Evolutionary conservation across 2,113 vertebrate species (phyloP).

Genomic region (Centropus unirufus): DNA sequence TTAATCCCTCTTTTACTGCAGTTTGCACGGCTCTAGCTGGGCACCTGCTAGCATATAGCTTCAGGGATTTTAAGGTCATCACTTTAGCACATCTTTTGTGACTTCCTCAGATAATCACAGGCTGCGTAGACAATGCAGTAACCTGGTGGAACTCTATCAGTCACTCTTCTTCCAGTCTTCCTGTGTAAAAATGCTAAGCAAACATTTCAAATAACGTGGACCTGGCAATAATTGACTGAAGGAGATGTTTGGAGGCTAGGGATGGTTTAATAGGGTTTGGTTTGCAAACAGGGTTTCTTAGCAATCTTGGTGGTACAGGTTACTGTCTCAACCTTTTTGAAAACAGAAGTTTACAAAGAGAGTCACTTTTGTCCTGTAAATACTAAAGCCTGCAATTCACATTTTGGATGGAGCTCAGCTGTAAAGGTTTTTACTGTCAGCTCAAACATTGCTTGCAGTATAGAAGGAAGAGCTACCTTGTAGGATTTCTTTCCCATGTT

Average conservation of each 20-base stretch:
- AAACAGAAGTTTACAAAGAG: not conserved
- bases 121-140: too few relatives aligned
- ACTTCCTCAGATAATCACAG: not conserved
- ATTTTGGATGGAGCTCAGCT: not conserved
- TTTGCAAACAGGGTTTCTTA: conserved; percentile 6
- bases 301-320: not conserved
- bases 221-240: not conserved
- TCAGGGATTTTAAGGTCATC: not conserved
- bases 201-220: not conserved
- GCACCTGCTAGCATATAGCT: not conserved
- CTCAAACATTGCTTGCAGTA: not conserved
- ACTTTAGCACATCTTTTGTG: not conserved
- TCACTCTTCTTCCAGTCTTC: not conserved
- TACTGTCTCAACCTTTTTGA: not conserved
- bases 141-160: not conserved
- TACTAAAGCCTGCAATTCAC: not conserved
- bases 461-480: not conserved
- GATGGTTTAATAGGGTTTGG: not conserved
- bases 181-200: not conserved
- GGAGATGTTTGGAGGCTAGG: not conserved
- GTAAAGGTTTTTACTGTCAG: not conserved
- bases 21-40: not conserved
- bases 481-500: not conserved
- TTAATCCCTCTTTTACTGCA: not conserved
- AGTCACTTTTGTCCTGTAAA: not conserved